phyloP scores from a whole-genome alignment of 2,888 invertebrate species.

The Perizoma flavofasciatum region DNA sequence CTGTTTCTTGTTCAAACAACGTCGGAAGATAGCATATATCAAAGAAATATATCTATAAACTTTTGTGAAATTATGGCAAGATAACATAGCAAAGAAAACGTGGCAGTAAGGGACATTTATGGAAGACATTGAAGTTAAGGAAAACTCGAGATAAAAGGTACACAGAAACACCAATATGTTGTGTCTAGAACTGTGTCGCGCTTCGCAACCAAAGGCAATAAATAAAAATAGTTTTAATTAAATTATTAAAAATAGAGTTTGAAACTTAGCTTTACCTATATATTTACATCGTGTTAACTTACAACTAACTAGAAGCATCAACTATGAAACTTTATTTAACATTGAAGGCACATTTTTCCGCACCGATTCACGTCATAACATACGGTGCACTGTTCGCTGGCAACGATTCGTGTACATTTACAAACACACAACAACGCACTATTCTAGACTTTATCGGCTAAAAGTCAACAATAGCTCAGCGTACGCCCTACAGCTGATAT shows the following conservation, averaged over 20 bases:
- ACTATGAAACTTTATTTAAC: constrained; percentile 80
- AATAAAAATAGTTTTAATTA: constrained; percentile 73
- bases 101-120: constrained; percentile 21
- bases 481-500: constrained; percentile 22
- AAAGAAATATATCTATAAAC: no score
- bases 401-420: constrained; percentile 55
- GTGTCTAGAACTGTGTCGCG: constrained; percentile 33
- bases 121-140: constrained; percentile 31
- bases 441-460: constrained; percentile 41
- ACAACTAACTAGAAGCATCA: constrained; percentile 80
- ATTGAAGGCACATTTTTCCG: constrained; percentile 84
- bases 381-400: constrained; percentile 65
- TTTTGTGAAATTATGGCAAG: constrained; percentile 28
- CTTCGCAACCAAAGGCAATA: constrained; percentile 68
- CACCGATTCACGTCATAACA: constrained; percentile 72
- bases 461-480: constrained; percentile 35
- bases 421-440: constrained; percentile 48
- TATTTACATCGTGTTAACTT: constrained; percentile 79
- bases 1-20: constrained; percentile 8
- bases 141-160: neutral
- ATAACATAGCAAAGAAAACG: constrained; percentile 16
- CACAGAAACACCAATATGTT: constrained; percentile 30
- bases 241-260: constrained; percentile 78
- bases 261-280: constrained; percentile 73
- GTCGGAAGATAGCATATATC: neutral